Conservation (phyloP, 2,113 vertebrate genomes). For the Panurus biarmicus region DNA sequence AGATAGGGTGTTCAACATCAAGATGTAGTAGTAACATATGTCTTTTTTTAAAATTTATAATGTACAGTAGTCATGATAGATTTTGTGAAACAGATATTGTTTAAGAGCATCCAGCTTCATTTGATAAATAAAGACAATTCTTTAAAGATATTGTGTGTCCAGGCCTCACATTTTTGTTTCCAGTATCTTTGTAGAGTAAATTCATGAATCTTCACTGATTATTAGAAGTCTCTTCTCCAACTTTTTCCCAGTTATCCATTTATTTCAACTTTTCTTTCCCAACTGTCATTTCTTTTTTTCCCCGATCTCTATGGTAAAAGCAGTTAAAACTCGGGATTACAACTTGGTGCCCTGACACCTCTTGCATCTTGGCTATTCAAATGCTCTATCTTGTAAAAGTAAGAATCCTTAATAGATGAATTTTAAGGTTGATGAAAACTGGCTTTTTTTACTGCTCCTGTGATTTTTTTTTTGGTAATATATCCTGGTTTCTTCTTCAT, state of each 20-base stretch:
- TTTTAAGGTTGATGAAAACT: not conserved
- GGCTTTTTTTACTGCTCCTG: not conserved
- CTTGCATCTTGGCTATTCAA: not conserved
- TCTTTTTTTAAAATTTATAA: not conserved
- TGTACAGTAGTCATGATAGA: not conserved
- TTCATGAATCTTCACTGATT: not conserved
- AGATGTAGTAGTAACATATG: constrained; percentile 30
- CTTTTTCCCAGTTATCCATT: not conserved
- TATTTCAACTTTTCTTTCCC: not conserved
- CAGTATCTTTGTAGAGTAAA: not conserved
- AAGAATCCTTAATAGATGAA: not conserved
- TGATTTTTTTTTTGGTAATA: not conserved
- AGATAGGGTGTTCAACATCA: constrained; percentile 14
- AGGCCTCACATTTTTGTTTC: not conserved
- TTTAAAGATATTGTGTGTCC: not conserved
- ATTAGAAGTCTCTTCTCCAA: not conserved
- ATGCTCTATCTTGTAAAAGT: not conserved
- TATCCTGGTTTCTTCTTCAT: not conserved
- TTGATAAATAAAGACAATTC: not conserved
- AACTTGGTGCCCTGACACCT: not conserved
- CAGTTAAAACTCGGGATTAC: not conserved
- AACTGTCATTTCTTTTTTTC: not conserved
- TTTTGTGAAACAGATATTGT: not conserved
- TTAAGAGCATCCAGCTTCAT: not conserved
- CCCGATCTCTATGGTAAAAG: not conserved